Conservation (phyloP, 2,888 invertebrate species). For the Andricus curvator region DNA sequence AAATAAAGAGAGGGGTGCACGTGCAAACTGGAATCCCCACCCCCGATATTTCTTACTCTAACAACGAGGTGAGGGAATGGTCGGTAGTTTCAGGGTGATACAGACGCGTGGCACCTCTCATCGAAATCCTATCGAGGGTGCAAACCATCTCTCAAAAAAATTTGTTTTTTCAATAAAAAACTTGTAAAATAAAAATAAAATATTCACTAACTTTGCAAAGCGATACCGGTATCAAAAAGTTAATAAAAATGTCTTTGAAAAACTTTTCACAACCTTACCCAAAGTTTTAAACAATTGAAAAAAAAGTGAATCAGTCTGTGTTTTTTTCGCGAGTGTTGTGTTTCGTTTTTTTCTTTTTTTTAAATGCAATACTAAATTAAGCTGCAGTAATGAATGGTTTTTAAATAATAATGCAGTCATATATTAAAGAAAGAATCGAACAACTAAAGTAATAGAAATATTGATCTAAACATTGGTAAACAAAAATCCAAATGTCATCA, state of each 20-base stretch:
- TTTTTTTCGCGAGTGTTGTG: neutral
- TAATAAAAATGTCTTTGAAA: neutral
- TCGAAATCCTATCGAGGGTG: conserved; percentile 14
- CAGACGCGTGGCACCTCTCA: conserved; percentile 60
- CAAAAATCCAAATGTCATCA: conserved; percentile 60
- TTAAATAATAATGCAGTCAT: too few relatives aligned
- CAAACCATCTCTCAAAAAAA: neutral
- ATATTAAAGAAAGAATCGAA: neutral
- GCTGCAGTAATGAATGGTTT: too few relatives aligned
- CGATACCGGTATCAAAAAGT: neutral
- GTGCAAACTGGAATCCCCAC: conserved; percentile 52
- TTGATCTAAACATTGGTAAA: neutral
- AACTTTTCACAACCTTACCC: neutral
- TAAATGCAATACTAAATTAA: neutral
- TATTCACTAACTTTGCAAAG: neutral
- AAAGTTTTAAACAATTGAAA: neutral
- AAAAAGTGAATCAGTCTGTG: neutral
- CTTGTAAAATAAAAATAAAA: neutral
- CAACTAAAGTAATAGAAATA: neutral
- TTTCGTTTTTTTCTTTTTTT: neutral
- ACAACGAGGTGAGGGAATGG: conserved; percentile 70
- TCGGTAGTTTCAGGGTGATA: conserved; percentile 63
- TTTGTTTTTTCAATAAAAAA: neutral
- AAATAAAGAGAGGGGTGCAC: conserved; percentile 14
- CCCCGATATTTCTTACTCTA: conserved; percentile 54